Evolutionary conservation across 1,140 invertebrate genomes (phyloP), one percentile per base, ranked within the genome.

Genomic region (Zaprionus gabonicus): DNA sequence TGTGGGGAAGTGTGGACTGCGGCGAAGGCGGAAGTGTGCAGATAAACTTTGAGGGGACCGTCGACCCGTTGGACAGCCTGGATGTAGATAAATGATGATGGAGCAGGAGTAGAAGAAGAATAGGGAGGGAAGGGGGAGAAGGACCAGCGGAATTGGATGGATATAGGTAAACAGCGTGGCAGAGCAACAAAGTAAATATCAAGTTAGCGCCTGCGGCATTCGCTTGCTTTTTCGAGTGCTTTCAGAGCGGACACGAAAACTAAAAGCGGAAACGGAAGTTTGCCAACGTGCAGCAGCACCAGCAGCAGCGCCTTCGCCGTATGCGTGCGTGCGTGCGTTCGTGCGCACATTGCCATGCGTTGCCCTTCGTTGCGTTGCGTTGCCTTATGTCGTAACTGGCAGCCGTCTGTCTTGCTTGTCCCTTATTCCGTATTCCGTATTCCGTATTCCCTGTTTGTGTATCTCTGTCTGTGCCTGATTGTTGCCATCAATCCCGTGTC

Each of bases 251-350:
- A 74, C 72, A 72, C 66, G 70, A 72, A 82, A 90, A 90, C 86
- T 91, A 91, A 85, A 91, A 88, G 81, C 85, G 85, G 85, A 90
- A 90, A 60, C 85, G 85, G 85, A 90, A 77, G 85, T 90, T 91
- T 86, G 74, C 79, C 70, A 85, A 69, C 86, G 81, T 79, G 70
- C 70, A 69, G 69, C 57, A 23, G 27, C 20, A 20, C 20, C 20
- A 65, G 69, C 62, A 58, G 28, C 51, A 44, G 51, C 60, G 10
- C 27, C 27, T 15, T 36, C 56, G n/a, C 62, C 69, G 46, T 31
- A 46, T 64, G 60, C 59, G 58, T 62, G 41, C 44, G 27, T 83
- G 80, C 76, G 83, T 76, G 71, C 71, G 78, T 20, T 20, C 20
- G 1, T 64, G 60, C 59, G 83, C 72, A 67, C 71, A 74, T 76